Evolutionary conservation across 2,113 vertebrate genomes (phyloP).

Genomic region (human (Homo sapiens)): DNA sequence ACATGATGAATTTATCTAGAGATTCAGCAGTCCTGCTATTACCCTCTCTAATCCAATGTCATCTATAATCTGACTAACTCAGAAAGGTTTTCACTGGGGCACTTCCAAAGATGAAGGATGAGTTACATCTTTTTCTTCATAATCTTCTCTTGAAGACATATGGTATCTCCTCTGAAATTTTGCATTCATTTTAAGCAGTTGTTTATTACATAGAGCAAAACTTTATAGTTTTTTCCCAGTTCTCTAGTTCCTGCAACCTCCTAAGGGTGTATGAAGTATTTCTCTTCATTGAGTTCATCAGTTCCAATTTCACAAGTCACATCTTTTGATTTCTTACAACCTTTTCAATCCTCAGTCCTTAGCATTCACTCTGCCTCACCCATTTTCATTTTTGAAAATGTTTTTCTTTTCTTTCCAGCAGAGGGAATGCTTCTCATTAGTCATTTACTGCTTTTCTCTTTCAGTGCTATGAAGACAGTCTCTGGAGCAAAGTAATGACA

Average conservation of each 20-base stretch:
- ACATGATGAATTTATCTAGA: background rate
- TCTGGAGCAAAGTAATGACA: background rate
- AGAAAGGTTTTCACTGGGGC: background rate
- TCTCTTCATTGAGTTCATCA: background rate
- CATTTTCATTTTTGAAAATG: background rate
- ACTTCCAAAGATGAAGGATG: background rate
- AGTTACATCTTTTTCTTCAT: background rate
- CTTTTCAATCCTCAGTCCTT: background rate
- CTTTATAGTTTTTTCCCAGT: background rate
- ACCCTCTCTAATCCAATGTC: background rate
- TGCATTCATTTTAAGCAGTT: background rate
- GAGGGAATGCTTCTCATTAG: background rate
- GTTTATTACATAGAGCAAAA: background rate
- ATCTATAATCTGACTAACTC: background rate
- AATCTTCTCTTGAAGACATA: background rate
- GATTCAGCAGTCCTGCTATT: background rate
- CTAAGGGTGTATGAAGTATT: background rate
- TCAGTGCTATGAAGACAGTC: background rate
- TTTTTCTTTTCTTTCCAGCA: background rate
- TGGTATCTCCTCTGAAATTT: background rate
- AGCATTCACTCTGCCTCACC: background rate
- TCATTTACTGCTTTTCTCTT: background rate
- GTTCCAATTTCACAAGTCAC: slow-evolving; percentile 1
- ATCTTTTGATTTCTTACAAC: background rate
- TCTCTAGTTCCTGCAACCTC: background rate